Evolutionary conservation across 2,888 invertebrate species (phyloP).

Genomic region (Eupithecia dodoneata): DNA sequence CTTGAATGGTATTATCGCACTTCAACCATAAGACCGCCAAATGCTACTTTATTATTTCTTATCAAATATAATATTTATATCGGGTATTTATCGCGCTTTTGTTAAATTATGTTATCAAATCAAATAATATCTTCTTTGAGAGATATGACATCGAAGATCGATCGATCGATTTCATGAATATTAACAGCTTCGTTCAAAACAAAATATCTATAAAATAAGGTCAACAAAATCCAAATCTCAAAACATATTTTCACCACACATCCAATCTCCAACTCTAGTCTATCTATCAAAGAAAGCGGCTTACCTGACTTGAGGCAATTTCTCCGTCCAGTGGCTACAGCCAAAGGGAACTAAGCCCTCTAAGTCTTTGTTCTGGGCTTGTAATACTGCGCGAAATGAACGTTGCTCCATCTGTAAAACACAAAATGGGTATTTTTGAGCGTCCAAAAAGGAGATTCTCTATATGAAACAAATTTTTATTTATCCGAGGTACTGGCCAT

Average conservation of each 20-base stretch:
- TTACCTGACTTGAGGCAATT: slow-evolving; percentile 80
- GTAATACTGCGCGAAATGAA: slow-evolving; percentile 49
- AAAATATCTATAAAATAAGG: neutral
- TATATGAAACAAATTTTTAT: neutral
- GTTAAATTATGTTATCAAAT: neutral
- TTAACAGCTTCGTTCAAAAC: neutral
- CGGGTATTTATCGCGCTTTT: too few species aligned
- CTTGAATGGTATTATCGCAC: neutral
- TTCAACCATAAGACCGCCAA: neutral
- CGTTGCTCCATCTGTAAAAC: slow-evolving; percentile 1
- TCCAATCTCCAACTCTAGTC: slow-evolving; percentile 46
- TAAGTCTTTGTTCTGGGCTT: slow-evolving; percentile 68
- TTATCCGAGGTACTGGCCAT: too few species aligned
- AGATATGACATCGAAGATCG: neutral
- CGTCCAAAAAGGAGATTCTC: neutral
- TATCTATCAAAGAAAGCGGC: slow-evolving; percentile 78
- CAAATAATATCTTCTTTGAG: neutral
- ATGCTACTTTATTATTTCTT: neutral
- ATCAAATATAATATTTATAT: too few species aligned
- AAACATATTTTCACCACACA: slow-evolving; percentile 37
- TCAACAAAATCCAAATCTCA: slow-evolving; percentile 3
- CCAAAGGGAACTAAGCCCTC: slow-evolving; percentile 71
- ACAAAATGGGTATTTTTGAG: neutral
- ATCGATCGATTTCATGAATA: neutral
- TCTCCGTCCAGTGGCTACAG: slow-evolving; percentile 78